A percentile compares a stretch with the other conserved stretches of the same genome.
Evolutionary conservation across 2,888 invertebrate genomes (phyloP).

Genomic region (Podabrus alpinus): DNA sequence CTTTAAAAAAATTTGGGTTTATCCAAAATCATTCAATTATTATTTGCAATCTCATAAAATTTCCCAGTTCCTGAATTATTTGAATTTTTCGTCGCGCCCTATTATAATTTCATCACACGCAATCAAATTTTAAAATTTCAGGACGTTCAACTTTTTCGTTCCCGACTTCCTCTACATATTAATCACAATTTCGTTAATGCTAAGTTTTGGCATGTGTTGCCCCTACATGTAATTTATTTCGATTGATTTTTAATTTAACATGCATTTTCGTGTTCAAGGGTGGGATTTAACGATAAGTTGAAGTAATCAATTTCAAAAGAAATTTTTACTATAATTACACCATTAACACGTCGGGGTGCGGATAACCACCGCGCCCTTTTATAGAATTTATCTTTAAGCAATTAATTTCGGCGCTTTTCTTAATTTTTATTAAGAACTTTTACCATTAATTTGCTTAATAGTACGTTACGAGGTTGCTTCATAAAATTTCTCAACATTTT

Average conservation of each 20-base stretch:
- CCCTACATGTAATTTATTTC: not conserved
- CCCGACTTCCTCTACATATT: not conserved
- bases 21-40: no score
- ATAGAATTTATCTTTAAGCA: not conserved
- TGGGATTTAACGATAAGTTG: slow-evolving; percentile 7
- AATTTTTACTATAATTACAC: slow-evolving; percentile 5
- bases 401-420: slow-evolving; percentile 7
- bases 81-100: not conserved
- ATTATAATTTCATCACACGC: no score
- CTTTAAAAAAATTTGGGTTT: no score
- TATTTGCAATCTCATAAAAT: no score
- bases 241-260: slow-evolving; percentile 12
- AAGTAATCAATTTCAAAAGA: slow-evolving; percentile 16
- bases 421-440: slow-evolving; percentile 20
- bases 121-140: not conserved
- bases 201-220: not conserved
- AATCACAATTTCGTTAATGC: not conserved
- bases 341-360: slow-evolving; percentile 16
- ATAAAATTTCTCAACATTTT: not conserved
- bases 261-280: slow-evolving; percentile 14
- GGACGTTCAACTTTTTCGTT: not conserved
- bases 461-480: slow-evolving; percentile 18
- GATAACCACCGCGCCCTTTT: slow-evolving; percentile 8
- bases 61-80: no score
- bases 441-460: slow-evolving; percentile 39